These are phyloP conservation scores for Oenanthe melanoleuca DNA, from an alignment of 2,113 vertebrate genomes.

Conservation along the genomic window DNA sequence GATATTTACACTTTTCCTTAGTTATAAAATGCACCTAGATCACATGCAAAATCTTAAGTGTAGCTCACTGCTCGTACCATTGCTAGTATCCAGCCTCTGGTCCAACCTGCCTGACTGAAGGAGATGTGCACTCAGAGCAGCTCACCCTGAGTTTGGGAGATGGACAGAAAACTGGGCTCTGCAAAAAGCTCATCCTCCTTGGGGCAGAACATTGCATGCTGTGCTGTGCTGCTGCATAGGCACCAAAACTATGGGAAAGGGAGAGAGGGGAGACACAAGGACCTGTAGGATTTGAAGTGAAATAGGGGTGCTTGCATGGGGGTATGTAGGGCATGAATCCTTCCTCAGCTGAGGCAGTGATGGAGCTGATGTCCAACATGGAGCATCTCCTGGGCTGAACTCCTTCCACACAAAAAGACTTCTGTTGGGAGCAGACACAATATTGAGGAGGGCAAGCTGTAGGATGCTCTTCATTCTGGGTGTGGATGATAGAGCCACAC, in stretches of 20 bases:
- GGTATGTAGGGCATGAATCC: accelerated
- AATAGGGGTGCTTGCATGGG: not conserved
- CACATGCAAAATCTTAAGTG: not conserved
- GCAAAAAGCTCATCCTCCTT: not conserved
- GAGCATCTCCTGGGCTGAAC: not conserved
- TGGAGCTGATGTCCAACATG: not conserved
- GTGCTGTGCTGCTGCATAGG: not conserved
- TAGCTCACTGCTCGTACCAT: not conserved
- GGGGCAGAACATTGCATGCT: not conserved
- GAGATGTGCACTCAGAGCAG: not conserved
- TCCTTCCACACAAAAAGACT: not conserved
- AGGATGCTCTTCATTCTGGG: not conserved
- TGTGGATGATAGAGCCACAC: not conserved
- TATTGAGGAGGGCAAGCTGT: not conserved
- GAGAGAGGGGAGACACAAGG: not conserved
- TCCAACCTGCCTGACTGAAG: not conserved
- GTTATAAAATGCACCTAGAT: not conserved
- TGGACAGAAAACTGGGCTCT: not conserved
- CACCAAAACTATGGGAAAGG: not conserved
- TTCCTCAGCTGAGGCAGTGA: accelerated
- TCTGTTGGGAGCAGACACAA: not conserved
- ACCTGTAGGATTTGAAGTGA: not conserved
- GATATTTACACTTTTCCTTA: not conserved
- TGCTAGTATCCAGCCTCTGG: not conserved
- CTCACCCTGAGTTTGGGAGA: not conserved